Percentiles rank a stretch among this genome's conserved stretches.
phyloP scores from a whole-genome alignment of 1,140 invertebrate genomes.

The Cecropterus lyciades region DNA sequence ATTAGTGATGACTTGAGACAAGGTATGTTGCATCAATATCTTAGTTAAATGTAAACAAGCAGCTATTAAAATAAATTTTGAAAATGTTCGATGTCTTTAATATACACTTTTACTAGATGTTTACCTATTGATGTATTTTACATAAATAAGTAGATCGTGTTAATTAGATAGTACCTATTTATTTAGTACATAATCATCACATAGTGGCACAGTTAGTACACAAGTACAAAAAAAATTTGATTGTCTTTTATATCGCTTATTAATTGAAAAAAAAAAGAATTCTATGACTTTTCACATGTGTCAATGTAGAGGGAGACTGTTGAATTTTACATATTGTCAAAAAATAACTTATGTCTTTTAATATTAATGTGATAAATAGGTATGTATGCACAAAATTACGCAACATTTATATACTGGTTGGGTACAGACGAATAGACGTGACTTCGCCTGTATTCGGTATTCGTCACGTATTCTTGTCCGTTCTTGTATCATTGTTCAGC shows the following conservation, averaged over 20 bases:
- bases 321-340: no score
- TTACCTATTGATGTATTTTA: constrained; percentile 14
- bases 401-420: no score
- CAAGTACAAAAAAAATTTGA: constrained; percentile 9
- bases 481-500: no score
- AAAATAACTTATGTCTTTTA: no score
- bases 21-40: no score
- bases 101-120: constrained; percentile 15
- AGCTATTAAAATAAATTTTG: background rate
- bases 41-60: background rate
- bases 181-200: constrained; percentile 16
- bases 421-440: no score
- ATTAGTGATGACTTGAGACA: no score
- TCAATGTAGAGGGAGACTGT: background rate
- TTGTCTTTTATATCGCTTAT: background rate
- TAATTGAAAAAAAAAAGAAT: no score
- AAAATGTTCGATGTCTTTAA: constrained; percentile 4
- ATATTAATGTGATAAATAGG: no score
- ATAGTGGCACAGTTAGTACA: constrained; percentile 9
- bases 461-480: no score
- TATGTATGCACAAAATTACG: no score
- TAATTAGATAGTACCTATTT: constrained; percentile 15
- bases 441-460: no score
- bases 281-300: constrained; percentile 12
- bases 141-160: constrained; percentile 7